phyloP scores from a whole-genome alignment of 1,140 invertebrate genomes.

The Aricia agestis region DNA sequence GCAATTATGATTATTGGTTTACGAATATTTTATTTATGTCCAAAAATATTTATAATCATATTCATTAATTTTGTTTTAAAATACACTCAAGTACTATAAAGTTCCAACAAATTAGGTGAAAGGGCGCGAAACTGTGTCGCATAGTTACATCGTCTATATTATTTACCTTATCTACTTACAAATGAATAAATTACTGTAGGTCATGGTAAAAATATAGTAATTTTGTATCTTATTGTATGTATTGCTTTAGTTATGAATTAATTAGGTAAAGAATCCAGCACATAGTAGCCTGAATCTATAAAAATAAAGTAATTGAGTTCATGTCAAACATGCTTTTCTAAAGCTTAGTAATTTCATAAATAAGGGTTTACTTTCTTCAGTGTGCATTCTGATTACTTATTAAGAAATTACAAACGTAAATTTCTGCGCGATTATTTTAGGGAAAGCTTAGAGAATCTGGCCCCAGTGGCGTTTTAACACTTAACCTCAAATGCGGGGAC shows the following conservation, averaged over 20 bases:
- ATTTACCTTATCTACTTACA: slow-evolving; percentile 21
- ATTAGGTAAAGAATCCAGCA: neutral
- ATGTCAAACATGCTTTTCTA: neutral
- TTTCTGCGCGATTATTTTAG: neutral
- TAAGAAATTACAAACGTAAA: neutral
- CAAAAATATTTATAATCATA: slow-evolving; percentile 12
- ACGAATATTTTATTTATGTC: slow-evolving; percentile 16
- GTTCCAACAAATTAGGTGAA: slow-evolving; percentile 47
- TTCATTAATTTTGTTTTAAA: neutral
- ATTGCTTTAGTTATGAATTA: neutral
- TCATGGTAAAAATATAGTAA: neutral
- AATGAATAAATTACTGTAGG: slow-evolving; percentile 11
- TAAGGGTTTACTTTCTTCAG: neutral
- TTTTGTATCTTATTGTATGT: slow-evolving; percentile 21
- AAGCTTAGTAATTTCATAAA: neutral
- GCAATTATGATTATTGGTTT: slow-evolving; percentile 38
- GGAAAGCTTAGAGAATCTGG: neutral
- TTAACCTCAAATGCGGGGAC: slow-evolving; percentile 62
- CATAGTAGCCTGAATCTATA: neutral
- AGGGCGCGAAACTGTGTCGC: slow-evolving; percentile 70
- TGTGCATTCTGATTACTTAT: neutral
- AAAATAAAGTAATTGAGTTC: slow-evolving; percentile 7
- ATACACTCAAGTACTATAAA: neutral
- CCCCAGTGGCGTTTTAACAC: slow-evolving; percentile 46
- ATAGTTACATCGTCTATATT: slow-evolving; percentile 35